Evolutionary conservation across 2,113 vertebrate genomes (phyloP).

Genomic region (Corythornis madagascariensis): DNA sequence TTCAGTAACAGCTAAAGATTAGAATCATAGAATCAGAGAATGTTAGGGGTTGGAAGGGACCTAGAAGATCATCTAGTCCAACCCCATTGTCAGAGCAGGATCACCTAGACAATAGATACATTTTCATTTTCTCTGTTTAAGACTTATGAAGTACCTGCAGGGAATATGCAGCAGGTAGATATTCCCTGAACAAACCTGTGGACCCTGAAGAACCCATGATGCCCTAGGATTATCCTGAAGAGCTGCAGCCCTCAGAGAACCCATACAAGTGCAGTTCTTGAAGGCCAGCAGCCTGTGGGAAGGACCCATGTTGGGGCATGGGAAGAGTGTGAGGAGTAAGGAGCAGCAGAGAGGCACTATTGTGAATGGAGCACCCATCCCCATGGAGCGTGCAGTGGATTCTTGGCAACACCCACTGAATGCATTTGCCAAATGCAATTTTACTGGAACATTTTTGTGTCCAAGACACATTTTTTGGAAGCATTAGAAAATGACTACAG

Average conservation of each 20-base stretch:
- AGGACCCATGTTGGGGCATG: not conserved
- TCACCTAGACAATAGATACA: not conserved
- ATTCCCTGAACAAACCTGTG: not conserved
- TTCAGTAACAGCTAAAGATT: not conserved
- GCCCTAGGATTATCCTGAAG: not conserved
- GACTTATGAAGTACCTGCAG: not conserved
- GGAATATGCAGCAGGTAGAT: not conserved
- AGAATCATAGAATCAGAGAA: too few species aligned
- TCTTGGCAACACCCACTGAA: not conserved
- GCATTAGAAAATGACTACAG: not conserved
- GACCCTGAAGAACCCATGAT: accelerated
- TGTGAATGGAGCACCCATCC: not conserved
- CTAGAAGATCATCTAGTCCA: too few species aligned
- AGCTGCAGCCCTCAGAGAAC: not conserved
- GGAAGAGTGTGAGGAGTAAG: not conserved
- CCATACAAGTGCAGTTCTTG: not conserved
- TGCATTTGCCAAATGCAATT: not conserved
- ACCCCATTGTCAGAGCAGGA: too few species aligned
- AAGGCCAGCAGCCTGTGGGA: not conserved
- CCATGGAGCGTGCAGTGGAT: not conserved
- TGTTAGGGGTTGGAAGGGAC: too few species aligned
- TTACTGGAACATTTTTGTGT: conserved; percentile 10
- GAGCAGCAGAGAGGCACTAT: not conserved
- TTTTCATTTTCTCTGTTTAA: not conserved
- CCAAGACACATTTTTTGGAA: not conserved